phyloP scores from a whole-genome alignment of 2,797 vertebrate genomes.

The Cynopterus sphinx region DNA sequence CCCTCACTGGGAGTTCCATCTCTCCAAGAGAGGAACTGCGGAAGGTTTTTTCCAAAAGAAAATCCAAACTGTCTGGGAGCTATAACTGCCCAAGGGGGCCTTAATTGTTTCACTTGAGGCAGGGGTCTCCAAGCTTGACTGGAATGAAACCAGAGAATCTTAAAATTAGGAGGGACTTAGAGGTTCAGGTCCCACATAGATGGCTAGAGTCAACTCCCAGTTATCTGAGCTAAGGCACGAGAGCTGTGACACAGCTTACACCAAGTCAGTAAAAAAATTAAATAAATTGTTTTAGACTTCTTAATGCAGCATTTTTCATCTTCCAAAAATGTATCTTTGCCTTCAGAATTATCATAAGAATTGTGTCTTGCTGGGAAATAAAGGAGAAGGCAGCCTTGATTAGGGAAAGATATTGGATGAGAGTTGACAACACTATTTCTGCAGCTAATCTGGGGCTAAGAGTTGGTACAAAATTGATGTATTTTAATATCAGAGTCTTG shows the following conservation, averaged over 20 bases:
- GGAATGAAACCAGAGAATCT: constrained; percentile 8
- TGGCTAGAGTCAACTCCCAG: background rate
- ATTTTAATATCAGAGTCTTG: constrained; percentile 22
- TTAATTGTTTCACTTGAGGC: background rate
- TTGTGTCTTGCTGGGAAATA: background rate
- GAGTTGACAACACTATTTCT: background rate
- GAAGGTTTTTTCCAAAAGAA: constrained; percentile 21
- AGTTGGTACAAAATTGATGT: background rate
- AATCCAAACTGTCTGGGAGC: background rate
- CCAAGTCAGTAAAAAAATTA: background rate
- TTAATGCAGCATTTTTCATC: background rate
- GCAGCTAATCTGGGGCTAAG: background rate
- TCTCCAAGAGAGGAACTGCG: background rate
- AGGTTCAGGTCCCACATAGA: background rate
- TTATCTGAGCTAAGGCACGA: background rate
- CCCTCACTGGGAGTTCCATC: background rate
- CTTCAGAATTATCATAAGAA: constrained; percentile 36
- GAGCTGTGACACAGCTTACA: background rate
- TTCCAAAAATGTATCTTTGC: constrained; percentile 28
- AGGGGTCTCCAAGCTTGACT: background rate
- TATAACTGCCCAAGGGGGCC: background rate
- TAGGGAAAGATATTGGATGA: background rate
- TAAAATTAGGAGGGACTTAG: background rate
- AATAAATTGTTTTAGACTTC: constrained; percentile 24
- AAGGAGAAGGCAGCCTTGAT: background rate